phyloP scores from a whole-genome alignment of 2,888 invertebrate genomes.

The Cosmia trapezina region DNA sequence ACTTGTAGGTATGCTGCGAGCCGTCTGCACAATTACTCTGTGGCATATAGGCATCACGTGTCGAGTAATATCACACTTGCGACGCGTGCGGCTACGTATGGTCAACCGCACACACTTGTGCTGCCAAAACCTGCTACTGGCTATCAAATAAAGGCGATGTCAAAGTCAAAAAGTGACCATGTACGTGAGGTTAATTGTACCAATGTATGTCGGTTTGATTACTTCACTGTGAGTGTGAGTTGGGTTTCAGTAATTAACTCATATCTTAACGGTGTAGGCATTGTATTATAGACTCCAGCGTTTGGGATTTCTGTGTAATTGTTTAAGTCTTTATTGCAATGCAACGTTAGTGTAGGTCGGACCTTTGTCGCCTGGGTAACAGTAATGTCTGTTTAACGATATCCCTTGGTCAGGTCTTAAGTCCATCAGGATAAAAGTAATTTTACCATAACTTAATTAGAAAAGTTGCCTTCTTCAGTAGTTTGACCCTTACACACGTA shows the following conservation, averaged over 20 bases:
- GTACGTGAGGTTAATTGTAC: constrained; percentile 46
- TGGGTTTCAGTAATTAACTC: constrained; percentile 69
- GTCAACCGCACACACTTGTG: constrained; percentile 15
- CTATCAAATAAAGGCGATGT: constrained; percentile 28
- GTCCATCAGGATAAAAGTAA: background rate
- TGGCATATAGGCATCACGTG: constrained; percentile 75
- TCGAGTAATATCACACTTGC: constrained; percentile 72
- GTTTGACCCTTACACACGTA: background rate
- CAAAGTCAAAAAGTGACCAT: background rate
- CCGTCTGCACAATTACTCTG: constrained; percentile 67
- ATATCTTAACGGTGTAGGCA: constrained; percentile 54
- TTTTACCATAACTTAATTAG: background rate
- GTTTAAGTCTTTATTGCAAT: constrained; percentile 42
- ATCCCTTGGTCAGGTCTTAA: background rate
- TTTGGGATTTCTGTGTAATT: constrained; percentile 46
- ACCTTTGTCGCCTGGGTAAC: constrained; percentile 17
- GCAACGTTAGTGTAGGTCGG: constrained; percentile 22
- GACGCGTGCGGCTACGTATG: constrained; percentile 71
- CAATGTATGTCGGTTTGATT: constrained; percentile 61
- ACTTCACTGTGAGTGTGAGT: constrained; percentile 57
- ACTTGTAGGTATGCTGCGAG: constrained; percentile 41
- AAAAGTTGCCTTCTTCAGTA: background rate
- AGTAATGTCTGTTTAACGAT: background rate
- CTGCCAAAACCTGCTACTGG: background rate
- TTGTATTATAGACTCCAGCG: constrained; percentile 44